Percentiles rank a stretch among this genome's conserved stretches.
These are phyloP conservation scores for Pseudococcus jackbeardsleyi DNA, from an alignment of 2,888 invertebrate genomes.

Conservation along the genomic window DNA sequence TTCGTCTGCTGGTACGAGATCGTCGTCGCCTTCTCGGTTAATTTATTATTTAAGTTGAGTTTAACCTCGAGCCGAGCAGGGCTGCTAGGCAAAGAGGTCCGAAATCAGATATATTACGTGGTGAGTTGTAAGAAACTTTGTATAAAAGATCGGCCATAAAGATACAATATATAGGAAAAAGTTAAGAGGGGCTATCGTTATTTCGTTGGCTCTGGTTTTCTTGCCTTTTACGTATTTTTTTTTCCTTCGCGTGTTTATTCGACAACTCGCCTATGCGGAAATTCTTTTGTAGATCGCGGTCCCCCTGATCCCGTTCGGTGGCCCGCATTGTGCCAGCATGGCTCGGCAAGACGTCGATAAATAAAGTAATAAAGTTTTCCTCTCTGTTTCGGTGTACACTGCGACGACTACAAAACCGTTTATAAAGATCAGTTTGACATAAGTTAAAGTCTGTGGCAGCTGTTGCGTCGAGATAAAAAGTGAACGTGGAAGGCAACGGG, in stretches of 20 bases:
- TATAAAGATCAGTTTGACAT: constrained; percentile 59
- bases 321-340: not conserved
- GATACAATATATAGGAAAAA: constrained; percentile 57
- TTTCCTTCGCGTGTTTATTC: not conserved
- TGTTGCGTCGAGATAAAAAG: constrained; percentile 43
- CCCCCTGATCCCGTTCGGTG: not conserved
- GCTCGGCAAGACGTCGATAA: constrained; percentile 35
- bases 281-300: constrained; percentile 38
- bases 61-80: not conserved
- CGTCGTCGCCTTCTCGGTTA: constrained; percentile 13
- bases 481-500: not conserved
- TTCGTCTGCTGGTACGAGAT: not conserved
- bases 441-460: constrained; percentile 41
- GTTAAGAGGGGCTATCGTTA: constrained; percentile 57
- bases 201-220: not conserved
- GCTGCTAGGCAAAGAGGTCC: not conserved
- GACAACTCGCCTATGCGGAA: constrained; percentile 31
- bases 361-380: constrained; percentile 59
- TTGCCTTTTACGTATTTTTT: constrained; percentile 21
- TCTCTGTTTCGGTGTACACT: not conserved
- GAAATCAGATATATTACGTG: constrained; percentile 58
- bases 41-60: constrained; percentile 53
- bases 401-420: constrained; percentile 13
- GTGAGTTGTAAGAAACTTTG: constrained; percentile 62
- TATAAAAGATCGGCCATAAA: constrained; percentile 61